Base-by-base conservation (phyloP, 2,797 vertebrate species). In the Acipenser oxyrinchus region DNA sequence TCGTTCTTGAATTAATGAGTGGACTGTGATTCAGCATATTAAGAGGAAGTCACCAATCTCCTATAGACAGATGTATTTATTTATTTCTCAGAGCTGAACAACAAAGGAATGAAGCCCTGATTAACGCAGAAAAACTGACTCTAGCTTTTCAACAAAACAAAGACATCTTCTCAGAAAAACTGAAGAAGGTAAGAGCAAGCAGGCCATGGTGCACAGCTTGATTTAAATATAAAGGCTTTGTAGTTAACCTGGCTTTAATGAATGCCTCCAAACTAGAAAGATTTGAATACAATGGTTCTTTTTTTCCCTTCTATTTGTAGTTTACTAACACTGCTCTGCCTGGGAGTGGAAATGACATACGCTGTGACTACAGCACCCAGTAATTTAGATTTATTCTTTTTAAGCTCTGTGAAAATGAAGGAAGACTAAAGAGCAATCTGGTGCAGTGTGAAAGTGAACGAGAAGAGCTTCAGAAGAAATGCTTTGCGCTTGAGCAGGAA, bases 31-130 rank as follows among this genome's bases (percentile, higher is more conserved):
- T 37, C 37, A 37, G 37, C 37, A 37, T 37, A 5, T 37, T 37
- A 5, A 37, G 37, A 37, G 37, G 4, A 37, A 37, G 37, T 37
- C 37, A 37, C 37, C 37, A 37, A 37, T 37, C 37, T 37, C 37
- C 37, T 37, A 37, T 37, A 37, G 37, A 37, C 37, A 37, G 37
- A 37, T 37, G 37, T 37, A 37, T 37, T 37, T 37, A 37, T 37
- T 37, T 37, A 37, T 37, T 37, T 37, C 37, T 67, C 71, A 97
- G 95, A 83, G 85, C 89, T n/a, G 93, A 95, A 69, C 88, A 87
- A 66, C 93, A 96, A 78, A 91, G 93, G 80, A 94, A 95, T 73
- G 90, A 93, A 79, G 94, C 92, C 6, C 83, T 95, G 6, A 78
- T 84, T 75, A 93, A 93, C 63, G 88, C 86, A 57, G 92, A 95